Percentiles rank a stretch among this genome's conserved stretches.
Conservation (phyloP, 2,113 vertebrate genomes). For the Tupaia chinensis region DNA sequence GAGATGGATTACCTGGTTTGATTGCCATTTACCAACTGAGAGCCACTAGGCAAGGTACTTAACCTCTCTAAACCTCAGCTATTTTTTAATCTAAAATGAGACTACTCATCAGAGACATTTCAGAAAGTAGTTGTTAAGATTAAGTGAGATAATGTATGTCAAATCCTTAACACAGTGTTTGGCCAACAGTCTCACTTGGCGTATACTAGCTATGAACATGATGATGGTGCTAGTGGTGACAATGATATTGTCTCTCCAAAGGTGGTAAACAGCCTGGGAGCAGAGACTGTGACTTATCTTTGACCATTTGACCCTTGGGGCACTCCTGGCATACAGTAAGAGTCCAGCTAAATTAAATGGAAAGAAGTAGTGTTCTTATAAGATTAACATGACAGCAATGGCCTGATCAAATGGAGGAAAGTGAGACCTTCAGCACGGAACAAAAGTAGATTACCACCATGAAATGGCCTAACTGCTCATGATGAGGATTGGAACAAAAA, state of each 20-base stretch:
- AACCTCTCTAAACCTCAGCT: neutral
- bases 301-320: neutral
- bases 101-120: neutral
- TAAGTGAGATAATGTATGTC: neutral
- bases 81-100: neutral
- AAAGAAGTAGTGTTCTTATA: neutral
- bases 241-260: neutral
- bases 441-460: neutral
- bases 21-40: constrained; percentile 1
- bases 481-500: neutral
- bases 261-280: neutral
- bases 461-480: neutral
- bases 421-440: neutral
- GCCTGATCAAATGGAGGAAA: neutral
- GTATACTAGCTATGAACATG: neutral
- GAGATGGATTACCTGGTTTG: neutral
- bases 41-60: neutral
- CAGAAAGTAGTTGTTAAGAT: constrained; percentile 22
- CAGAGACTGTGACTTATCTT: neutral
- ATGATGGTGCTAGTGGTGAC: neutral
- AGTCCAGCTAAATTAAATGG: neutral
- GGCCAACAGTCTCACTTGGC: neutral
- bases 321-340: neutral
- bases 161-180: neutral
- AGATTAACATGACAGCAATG: neutral